Base-by-base conservation (phyloP, 2,888 invertebrate genomes). In the Ennomos fuscantarius region DNA sequence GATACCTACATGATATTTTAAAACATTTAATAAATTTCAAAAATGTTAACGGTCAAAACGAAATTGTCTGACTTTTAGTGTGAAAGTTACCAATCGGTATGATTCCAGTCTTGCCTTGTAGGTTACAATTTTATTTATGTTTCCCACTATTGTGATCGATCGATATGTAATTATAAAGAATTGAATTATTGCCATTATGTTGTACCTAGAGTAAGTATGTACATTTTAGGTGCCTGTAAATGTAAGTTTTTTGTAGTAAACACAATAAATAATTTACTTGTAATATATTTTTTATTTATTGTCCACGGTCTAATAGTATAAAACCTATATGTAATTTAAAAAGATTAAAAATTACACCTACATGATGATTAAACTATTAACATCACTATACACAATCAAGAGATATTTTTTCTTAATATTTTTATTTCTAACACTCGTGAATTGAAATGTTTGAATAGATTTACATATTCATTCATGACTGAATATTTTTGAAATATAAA, bases 151-250 rank as follows among this genome's bases (percentile, higher is more conserved):
- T 74, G 87, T 88, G 86, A 86, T 83, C 74, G 75, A 75, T 71
- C 66, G 72, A 70, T 63, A 65, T 72, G 70, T 78, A 74, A 81
- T 24, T 24, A 60, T 59, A 78, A 82, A 86, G 81, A 84, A 81
- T 82, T 83, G 79, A 66, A 72, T 76, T 86, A 86, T 89, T 92
- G 92, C 92, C 92, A 92, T 91, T 90, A 88, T 72, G 79, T 87
- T 84, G 86, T 91, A 89, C 86, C 80, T 92, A 91, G 91, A 70
- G 73, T 92, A 91, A 92, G 91, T 77, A 77, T 92, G 91, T 92
- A 90, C 86, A 90, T 90, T 89, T 84, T 89, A 90, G 86, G 84
- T 89, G 84, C 86, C 84, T 86, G 69, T 89, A 82, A 81, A 81
- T 87, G 76, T 92, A 92, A 91, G 90, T 78, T 86, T 88, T 81